Conservation (phyloP, 2,888 invertebrate species). For the Masnerella sp. region DNA sequence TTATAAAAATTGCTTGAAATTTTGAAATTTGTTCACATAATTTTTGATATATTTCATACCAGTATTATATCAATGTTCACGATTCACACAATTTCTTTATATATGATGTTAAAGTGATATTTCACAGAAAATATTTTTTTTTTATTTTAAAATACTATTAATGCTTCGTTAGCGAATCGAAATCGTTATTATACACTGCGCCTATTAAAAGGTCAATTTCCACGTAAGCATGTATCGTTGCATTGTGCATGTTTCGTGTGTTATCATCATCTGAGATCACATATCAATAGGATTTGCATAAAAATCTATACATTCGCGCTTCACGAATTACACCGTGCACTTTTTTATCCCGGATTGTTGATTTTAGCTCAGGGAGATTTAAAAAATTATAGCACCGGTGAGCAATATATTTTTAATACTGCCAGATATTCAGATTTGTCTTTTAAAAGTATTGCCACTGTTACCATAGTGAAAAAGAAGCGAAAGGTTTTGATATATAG, state of each 20-base stretch:
- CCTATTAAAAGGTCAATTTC: conserved; percentile 55
- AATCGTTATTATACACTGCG: conserved; percentile 41
- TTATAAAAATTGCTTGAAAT: not conserved
- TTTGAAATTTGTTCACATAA: too few species aligned
- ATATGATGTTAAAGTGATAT: too few species aligned
- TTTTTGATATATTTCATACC: not conserved
- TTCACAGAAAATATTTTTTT: not conserved
- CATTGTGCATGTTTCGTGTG: conserved; percentile 59
- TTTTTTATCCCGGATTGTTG: conserved; percentile 62
- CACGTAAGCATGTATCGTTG: conserved; percentile 55
- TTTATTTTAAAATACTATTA: conserved; percentile 23
- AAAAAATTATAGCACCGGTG: conserved; percentile 51
- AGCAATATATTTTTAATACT: conserved; percentile 54
- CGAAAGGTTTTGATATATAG: conserved; percentile 32
- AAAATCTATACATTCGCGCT: conserved; percentile 74
- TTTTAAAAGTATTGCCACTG: conserved; percentile 36
- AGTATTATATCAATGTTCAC: too few species aligned
- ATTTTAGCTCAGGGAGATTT: conserved; percentile 54
- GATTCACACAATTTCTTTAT: too few species aligned
- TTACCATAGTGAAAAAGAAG: conserved; percentile 28
- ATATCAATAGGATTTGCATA: conserved; percentile 77
- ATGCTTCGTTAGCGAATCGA: conserved; percentile 47
- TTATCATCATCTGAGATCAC: conserved; percentile 69
- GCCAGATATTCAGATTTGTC: conserved; percentile 49
- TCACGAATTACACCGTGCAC: conserved; percentile 60